Base-by-base conservation (phyloP, 2,888 invertebrate species). In the Tinea semifulvella region DNA sequence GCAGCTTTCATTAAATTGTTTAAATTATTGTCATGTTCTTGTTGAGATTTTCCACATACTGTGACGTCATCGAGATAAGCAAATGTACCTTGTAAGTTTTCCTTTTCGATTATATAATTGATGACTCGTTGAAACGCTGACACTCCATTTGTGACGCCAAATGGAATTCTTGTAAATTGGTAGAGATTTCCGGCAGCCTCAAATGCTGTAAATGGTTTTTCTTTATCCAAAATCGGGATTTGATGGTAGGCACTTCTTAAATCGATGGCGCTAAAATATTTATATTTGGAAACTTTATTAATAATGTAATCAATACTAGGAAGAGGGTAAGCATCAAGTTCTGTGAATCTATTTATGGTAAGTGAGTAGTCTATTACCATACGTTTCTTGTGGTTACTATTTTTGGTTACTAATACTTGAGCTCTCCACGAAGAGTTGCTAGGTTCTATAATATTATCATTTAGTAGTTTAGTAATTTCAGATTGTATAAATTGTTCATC, bases 131-230 rank as follows among this genome's bases (percentile, higher is more conserved):
- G 42, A 28, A 42, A 42, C 2, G 42, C 42, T 14, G 26, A 8
- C 5, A 26, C 26, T 3, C 42, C 42, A 27, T 42, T 42, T 10
- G 26, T 16, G 5, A 42, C 42, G 4, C 42, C 42, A 42, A 25
- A 42, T 14, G 42, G 42, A 17, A 42, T 42, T 6, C 42, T 7
- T 11, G 27, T 27, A 16, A 42, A 42, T 27, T 42, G 42, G 10
- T 42, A 42, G 2, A 2, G 10, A 27, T 5, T 17, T 2, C 27
- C 27, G 16, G 8, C 13, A 10, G 42, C 42, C 13, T 42, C 42
- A 28, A 42, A 42, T 2, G 42, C 42, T 2, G 42, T 42, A 16
- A 27, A 42, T 13, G n/a, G 2, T 27, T 16, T 3, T 26, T 42
- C 26, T 8, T 27, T 3, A 8, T 27, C 13, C 18, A 25, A 8